Percentiles rank a stretch among this genome's conserved stretches.
phyloP scores from a whole-genome alignment of 2,113 vertebrate genomes.

The Raphicerus campestris region DNA sequence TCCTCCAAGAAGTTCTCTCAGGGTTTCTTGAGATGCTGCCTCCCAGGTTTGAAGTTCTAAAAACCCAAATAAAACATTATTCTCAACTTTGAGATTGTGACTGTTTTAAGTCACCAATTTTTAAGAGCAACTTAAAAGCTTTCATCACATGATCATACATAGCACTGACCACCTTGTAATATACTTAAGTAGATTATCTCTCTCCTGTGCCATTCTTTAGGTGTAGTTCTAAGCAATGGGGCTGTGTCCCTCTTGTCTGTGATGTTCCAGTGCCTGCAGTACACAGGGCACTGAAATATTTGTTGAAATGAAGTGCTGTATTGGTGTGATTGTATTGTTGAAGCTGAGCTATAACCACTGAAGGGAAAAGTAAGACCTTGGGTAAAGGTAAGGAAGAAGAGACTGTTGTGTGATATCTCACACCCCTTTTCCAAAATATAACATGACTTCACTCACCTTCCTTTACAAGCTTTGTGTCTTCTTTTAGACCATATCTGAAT shows the following conservation, averaged over 20 bases:
- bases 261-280: not conserved
- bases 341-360: not conserved
- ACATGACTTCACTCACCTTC: not conserved
- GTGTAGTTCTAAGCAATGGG: not conserved
- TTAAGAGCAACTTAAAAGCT: not conserved
- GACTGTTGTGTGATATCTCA: not conserved
- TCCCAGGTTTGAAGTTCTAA: not conserved
- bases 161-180: not conserved
- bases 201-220: not conserved
- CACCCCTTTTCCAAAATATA: not conserved
- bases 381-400: not conserved
- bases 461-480: not conserved
- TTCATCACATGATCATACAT: not conserved
- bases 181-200: not conserved
- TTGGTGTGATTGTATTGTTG: not conserved
- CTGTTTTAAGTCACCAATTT: not conserved
- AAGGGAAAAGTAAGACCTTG: not conserved
- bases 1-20: not conserved
- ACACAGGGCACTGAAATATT: not conserved
- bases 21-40: not conserved
- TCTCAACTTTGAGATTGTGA: not conserved
- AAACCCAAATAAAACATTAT: not conserved
- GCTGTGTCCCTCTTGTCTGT: not conserved
- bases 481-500: not conserved
- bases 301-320: not conserved